Evolutionary conservation across 2,797 vertebrate genomes (phyloP).

Genomic region (Esox masquinongy): DNA sequence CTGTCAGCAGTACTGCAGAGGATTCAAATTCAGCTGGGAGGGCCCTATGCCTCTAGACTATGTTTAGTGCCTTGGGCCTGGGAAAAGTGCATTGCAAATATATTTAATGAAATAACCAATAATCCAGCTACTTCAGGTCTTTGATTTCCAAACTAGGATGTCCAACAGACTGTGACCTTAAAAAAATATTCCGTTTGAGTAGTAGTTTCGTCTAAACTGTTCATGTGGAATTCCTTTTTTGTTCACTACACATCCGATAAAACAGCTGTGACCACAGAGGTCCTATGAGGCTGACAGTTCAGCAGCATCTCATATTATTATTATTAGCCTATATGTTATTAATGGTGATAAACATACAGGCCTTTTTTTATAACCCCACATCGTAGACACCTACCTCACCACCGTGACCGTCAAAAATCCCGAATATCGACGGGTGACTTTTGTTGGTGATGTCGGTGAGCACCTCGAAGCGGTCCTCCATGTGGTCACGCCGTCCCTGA

Average conservation of each 20-base stretch:
- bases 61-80: too few relatives aligned
- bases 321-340: not conserved
- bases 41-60: too few relatives aligned
- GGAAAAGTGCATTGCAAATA: too few relatives aligned
- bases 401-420: constrained; percentile 96
- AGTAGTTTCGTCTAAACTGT: not conserved
- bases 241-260: not conserved
- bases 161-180: not conserved
- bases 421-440: constrained; percentile 96
- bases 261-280: too few relatives aligned
- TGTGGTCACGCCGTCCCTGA: constrained; percentile 97
- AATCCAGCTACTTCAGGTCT: too few relatives aligned
- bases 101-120: too few relatives aligned
- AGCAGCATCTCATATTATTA: too few relatives aligned
- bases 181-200: not conserved
- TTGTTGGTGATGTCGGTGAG: constrained; percentile 92
- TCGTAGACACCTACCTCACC: constrained; percentile 85
- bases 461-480: constrained; percentile 98
- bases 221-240: not conserved
- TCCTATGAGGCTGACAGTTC: too few relatives aligned
- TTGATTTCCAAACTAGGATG: not conserved
- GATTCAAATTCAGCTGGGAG: not conserved
- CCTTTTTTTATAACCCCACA: not conserved
- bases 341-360: not conserved
- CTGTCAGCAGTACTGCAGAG: not conserved